These are phyloP conservation scores for Leucoma salicis DNA, from an alignment of 2,888 invertebrate species.

Conservation along the genomic window DNA sequence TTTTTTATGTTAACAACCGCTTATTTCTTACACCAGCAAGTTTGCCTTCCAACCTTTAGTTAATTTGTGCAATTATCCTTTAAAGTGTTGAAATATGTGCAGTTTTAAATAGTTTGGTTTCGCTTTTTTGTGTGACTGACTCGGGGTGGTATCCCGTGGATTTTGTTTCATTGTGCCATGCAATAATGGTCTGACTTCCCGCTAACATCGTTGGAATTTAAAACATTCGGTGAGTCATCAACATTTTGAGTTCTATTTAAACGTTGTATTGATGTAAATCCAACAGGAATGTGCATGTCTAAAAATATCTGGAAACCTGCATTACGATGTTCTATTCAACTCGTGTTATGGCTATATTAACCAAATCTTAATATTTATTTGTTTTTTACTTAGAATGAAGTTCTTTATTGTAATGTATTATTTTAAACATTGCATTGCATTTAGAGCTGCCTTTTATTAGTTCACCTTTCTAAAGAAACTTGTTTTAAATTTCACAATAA, in stretches of 20 bases:
- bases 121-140: constrained; percentile 59
- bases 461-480: no score
- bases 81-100: constrained; percentile 53
- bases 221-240: constrained; percentile 79
- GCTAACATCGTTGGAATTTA: constrained; percentile 77
- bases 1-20: constrained; percentile 72
- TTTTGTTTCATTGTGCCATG: constrained; percentile 62
- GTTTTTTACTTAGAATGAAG: not conserved
- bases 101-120: constrained; percentile 54
- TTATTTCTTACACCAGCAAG: constrained; percentile 59
- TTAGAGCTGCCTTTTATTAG: not conserved
- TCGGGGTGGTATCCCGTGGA: constrained; percentile 70
- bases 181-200: constrained; percentile 73
- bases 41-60: constrained; percentile 47
- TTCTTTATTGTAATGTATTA: not conserved
- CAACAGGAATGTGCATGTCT: constrained; percentile 32
- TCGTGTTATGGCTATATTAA: constrained; percentile 49
- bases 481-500: no score
- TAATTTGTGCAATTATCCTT: constrained; percentile 44
- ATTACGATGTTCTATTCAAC: constrained; percentile 32
- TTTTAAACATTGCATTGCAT: not conserved
- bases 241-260: constrained; percentile 50
- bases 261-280: constrained; percentile 19
- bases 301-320: constrained; percentile 39
- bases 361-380: not conserved